Base-by-base conservation (phyloP, 2,797 vertebrate species). In the Triplophysa yarkandensis region DNA sequence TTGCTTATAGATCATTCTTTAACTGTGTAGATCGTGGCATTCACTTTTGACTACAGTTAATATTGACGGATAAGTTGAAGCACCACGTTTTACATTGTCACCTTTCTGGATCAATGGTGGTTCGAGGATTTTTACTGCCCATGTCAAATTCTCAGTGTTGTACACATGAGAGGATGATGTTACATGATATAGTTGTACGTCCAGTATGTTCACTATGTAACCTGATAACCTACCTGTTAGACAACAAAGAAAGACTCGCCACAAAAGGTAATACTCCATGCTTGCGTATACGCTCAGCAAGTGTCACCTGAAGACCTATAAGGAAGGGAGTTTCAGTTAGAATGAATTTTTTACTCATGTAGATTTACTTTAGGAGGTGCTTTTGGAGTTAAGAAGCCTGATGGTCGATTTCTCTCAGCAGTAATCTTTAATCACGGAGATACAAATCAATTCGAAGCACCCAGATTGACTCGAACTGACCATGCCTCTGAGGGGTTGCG, bases 401-500 rank as follows among this genome's bases (percentile, higher is more conserved):
- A 72, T 66, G 76, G 77, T 83, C 76, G 55, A 43, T 80, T 77
- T 64, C 32, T 85, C 83, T 85, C 88, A 87, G 68, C 84, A 76
- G 71, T 77, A 83, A 88, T 90, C 84, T 86, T 89, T 87, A 79
- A 73, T 68, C 72, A 82, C 73, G 74, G 63, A 61, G 76, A 62
- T 69, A 68, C 52, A 86, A 89, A 88, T 92, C 88, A 87, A 85
- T 91, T 46, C 32, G 68, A 64, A 83, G 79, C 64, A 4, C 62
- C 69, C 50, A 58, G 52, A 71, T 64, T 64, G 58, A 17, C 39
- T 54, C 46, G 57, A 63, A 64, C 30, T 74, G 55, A 63, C 73
- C 50, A 21, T 71, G 48, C 76, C 72, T 70, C 71, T 64, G 75
- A 68, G 76, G 62, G 64, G 36, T 34, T 73, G 74, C 16, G 60